Percentiles rank a stretch among this genome's conserved stretches.
Conservation (phyloP, 2,888 invertebrate genomes). For the Aporophyla lueneburgensis region DNA sequence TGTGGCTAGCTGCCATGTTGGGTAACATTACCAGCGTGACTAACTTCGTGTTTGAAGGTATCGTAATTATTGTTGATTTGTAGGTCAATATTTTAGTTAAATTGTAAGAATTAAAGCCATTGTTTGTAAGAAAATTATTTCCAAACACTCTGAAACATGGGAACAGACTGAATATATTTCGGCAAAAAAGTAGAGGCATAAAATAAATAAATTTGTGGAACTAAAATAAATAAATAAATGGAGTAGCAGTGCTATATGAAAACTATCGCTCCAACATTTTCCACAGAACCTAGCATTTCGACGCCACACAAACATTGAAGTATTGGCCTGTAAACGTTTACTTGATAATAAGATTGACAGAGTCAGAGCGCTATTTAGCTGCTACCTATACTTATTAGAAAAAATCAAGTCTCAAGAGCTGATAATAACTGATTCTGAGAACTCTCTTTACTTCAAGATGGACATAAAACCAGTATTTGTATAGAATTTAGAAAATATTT, state of each 20-base stretch:
- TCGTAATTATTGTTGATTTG: slow-evolving; percentile 62
- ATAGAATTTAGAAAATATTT: slow-evolving; percentile 32
- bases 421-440: not conserved
- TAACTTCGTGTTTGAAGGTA: slow-evolving; percentile 69
- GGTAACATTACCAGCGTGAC: slow-evolving; percentile 86
- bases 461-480: slow-evolving; percentile 19
- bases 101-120: slow-evolving; percentile 30
- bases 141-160: not conserved
- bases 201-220: not conserved
- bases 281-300: not conserved
- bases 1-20: slow-evolving; percentile 79
- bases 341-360: not conserved
- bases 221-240: not conserved
- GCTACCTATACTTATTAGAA: not conserved
- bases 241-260: not conserved
- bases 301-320: not conserved
- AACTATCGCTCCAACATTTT: not conserved
- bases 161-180: not conserved
- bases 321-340: not conserved
- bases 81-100: slow-evolving; percentile 57
- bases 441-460: not conserved
- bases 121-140: slow-evolving; percentile 8
- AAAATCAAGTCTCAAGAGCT: not conserved
- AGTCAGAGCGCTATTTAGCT: not conserved
- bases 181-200: too few relatives aligned